Conservation (phyloP, 2,113 vertebrate genomes). For the Maccullochella peelii region DNA sequence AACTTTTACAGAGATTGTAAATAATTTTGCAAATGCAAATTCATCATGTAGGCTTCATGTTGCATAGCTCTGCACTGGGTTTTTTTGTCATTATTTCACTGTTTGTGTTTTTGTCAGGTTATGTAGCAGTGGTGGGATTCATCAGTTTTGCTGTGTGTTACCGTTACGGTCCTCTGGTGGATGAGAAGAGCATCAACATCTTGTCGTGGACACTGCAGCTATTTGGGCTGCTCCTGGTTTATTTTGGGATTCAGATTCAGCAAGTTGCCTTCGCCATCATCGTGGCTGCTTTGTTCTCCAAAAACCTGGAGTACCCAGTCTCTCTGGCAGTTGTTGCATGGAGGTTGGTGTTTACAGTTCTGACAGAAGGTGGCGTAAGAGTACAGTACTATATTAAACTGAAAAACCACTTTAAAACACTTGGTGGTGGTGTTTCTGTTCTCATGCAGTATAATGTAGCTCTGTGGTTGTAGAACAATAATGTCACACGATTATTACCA, state of each 20-base stretch:
- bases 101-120: constrained; percentile 82
- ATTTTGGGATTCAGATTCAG: constrained; percentile 90
- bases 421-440: not conserved
- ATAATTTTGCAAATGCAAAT: not conserved
- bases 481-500: not conserved
- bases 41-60: not conserved
- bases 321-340: constrained; percentile 52
- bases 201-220: constrained; percentile 95
- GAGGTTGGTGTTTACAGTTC: constrained; percentile 69
- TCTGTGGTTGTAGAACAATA: not conserved
- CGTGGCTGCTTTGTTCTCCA: constrained; percentile 87
- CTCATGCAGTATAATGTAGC: not conserved
- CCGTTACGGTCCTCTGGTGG: constrained; percentile 91
- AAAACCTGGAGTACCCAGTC: constrained; percentile 91
- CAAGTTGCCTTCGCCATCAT: constrained; percentile 88
- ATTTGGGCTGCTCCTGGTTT: constrained; percentile 90
- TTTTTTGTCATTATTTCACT: not conserved
- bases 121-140: constrained; percentile 87
- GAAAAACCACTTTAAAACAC: not conserved
- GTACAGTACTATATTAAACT: not conserved
- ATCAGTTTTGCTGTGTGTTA: constrained; percentile 95
- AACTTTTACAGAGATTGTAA: not conserved
- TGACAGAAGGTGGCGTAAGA: constrained; percentile 57
- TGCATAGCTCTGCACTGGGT: not conserved
- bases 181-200: constrained; percentile 92